These are phyloP conservation scores for Myotis vivesi DNA, from an alignment of 2,797 vertebrate species.

Conservation along the genomic window DNA sequence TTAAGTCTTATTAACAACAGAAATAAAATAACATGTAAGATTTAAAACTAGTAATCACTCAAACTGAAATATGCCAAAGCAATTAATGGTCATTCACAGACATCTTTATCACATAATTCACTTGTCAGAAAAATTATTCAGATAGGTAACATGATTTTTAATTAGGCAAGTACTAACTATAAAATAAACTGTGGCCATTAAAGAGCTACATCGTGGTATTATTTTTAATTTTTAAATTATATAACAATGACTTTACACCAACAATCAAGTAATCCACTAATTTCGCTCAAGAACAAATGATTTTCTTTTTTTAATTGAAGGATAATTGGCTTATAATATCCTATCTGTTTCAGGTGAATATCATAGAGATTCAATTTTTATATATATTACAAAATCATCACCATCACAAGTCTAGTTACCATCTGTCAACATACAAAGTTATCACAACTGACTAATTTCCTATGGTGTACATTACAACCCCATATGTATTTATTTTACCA, in stretches of 20 bases:
- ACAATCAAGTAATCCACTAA: not conserved
- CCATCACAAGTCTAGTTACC: not conserved
- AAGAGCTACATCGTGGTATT: not conserved
- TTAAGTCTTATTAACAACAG: not conserved
- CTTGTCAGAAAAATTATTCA: not conserved
- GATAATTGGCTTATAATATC: not conserved
- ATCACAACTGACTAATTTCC: not conserved
- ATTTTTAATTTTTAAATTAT: slow-evolving; percentile 14
- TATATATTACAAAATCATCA: not conserved
- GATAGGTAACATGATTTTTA: not conserved
- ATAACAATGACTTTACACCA: not conserved
- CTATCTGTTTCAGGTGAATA: not conserved
- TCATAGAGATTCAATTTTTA: not conserved
- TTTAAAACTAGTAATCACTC: not conserved
- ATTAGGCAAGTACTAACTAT: not conserved
- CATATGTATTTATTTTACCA: not conserved
- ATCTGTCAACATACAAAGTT: not conserved
- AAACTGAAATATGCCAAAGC: not conserved
- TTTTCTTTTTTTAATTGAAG: not conserved
- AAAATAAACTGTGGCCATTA: not conserved
- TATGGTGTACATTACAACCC: not conserved
- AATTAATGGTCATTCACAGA: not conserved
- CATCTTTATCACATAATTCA: not conserved
- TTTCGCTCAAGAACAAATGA: not conserved
- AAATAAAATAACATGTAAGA: not conserved